These are phyloP conservation scores for Acholoe squamosa DNA, from an alignment of 2,888 invertebrate genomes.

Conservation along the genomic window DNA sequence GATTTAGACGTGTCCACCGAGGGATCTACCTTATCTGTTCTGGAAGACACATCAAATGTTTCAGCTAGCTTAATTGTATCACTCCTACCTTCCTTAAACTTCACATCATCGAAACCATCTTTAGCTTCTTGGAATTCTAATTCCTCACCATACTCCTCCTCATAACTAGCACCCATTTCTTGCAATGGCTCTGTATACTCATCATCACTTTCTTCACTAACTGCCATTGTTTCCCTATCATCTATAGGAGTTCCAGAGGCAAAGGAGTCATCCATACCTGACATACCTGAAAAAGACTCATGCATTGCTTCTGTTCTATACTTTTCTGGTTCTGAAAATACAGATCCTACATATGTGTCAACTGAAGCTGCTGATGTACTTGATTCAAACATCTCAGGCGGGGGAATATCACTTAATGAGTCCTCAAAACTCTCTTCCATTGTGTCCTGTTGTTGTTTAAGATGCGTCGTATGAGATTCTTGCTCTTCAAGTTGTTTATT, in stretches of 20 bases:
- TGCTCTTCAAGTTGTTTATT: slow-evolving; percentile 5
- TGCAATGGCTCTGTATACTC: slow-evolving; percentile 48
- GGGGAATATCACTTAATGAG: slow-evolving; percentile 53
- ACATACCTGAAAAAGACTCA: slow-evolving; percentile 55
- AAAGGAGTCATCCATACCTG: slow-evolving; percentile 58
- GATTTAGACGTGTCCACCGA: slow-evolving; percentile 44
- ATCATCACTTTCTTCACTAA: slow-evolving; percentile 51
- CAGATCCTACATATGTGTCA: slow-evolving; percentile 51
- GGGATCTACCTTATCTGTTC: slow-evolving; percentile 38
- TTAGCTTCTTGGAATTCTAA: slow-evolving; percentile 61
- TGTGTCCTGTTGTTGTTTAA: neutral
- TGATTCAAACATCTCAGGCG: slow-evolving; percentile 58
- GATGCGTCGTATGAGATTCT: neutral
- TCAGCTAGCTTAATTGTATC: slow-evolving; percentile 55
- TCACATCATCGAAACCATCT: slow-evolving; percentile 48
- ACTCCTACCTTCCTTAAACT: slow-evolving; percentile 22
- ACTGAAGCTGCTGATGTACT: slow-evolving; percentile 60
- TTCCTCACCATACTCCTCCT: slow-evolving; percentile 40
- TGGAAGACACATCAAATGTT: slow-evolving; percentile 58
- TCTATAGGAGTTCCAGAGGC: slow-evolving; percentile 54
- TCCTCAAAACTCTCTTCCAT: slow-evolving; percentile 57
- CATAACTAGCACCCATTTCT: slow-evolving; percentile 58
- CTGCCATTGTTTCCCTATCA: slow-evolving; percentile 60
- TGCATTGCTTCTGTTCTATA: slow-evolving; percentile 61
- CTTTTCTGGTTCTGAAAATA: slow-evolving; percentile 57